phyloP scores from a whole-genome alignment of 2,888 invertebrate genomes.

The Arenicola marina region DNA sequence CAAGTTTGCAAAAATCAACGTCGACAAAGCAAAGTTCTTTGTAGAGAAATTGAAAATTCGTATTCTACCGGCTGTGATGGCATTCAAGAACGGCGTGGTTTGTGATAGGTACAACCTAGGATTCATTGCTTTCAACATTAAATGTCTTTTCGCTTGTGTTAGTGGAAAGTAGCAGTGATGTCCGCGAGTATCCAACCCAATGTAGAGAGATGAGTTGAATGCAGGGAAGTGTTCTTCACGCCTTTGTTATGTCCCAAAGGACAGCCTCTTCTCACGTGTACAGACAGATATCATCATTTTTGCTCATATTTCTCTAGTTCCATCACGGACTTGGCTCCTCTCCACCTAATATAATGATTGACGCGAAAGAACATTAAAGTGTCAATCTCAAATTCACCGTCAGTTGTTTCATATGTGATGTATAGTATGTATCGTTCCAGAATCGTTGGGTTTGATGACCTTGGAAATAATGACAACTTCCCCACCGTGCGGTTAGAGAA shows the following conservation, averaged over 20 bases:
- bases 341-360: neutral
- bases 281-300: no score
- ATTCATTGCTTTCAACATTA: no score
- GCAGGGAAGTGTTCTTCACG: no score
- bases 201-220: no score
- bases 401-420: neutral
- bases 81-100: conserved; percentile 53
- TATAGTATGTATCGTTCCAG: conserved; percentile 34
- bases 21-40: conserved; percentile 55
- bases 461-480: conserved; percentile 53
- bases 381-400: neutral
- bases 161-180: no score
- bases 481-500: conserved; percentile 45
- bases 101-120: conserved; percentile 57
- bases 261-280: no score
- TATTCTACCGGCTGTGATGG: conserved; percentile 52
- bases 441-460: conserved; percentile 54
- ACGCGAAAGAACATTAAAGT: no score
- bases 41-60: conserved; percentile 52
- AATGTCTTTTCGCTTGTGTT: no score
- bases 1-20: conserved; percentile 56
- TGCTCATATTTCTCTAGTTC: no score
- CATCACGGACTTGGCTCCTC: neutral
- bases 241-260: no score
- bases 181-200: no score